Evolutionary conservation across 1,140 invertebrate species (phyloP).

Genomic region (Melanaphis sacchari): DNA sequence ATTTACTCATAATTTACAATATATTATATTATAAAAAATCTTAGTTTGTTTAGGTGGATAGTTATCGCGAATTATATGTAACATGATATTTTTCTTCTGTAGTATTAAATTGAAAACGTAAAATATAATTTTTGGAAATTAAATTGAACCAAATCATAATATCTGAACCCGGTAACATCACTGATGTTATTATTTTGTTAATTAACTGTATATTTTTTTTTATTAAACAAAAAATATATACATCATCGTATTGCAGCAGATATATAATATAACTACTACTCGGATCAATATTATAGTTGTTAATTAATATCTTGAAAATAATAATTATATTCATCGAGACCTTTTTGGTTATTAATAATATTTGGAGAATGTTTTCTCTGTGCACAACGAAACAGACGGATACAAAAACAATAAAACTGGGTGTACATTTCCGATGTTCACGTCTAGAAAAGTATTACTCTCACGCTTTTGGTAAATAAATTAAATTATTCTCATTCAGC

Average conservation of each 20-base stretch:
- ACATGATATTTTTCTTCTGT: neutral
- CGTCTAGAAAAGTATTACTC: neutral
- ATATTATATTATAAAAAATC: too few species aligned
- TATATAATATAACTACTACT: neutral
- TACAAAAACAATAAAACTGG: neutral
- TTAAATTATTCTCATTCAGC: neutral
- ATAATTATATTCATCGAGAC: neutral
- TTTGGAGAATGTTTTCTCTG: neutral
- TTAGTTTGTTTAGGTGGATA: too few species aligned
- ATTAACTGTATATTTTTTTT: neutral
- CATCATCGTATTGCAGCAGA: neutral
- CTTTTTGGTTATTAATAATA: neutral
- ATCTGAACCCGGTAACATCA: neutral
- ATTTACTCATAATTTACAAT: too few species aligned
- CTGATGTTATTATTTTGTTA: neutral
- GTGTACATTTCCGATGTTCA: neutral
- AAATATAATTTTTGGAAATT: neutral
- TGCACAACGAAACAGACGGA: neutral
- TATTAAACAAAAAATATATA: neutral
- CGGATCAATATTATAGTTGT: neutral
- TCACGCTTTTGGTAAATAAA: neutral
- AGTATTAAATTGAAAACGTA: neutral
- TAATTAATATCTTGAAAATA: slow-evolving; percentile 13
- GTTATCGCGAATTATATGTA: too few species aligned
- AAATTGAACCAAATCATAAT: neutral